Conservation (phyloP, 2,888 invertebrate genomes). For the Alitta virens region DNA sequence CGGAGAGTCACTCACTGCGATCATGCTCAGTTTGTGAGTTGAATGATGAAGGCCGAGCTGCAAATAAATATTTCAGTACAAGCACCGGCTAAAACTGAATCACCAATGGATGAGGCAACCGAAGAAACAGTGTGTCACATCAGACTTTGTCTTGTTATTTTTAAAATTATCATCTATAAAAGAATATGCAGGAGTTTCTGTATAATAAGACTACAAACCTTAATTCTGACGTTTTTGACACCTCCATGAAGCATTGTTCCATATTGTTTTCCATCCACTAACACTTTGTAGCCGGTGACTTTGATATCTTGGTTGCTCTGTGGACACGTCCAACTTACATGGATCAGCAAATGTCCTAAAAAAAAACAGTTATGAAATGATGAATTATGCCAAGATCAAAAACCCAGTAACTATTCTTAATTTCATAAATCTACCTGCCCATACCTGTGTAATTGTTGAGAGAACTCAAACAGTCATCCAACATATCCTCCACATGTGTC, state of each 20-base stretch:
- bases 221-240: conserved; percentile 49
- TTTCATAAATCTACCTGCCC: too few species aligned
- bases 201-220: conserved; percentile 48
- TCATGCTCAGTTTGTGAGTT: conserved; percentile 50
- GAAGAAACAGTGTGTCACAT: too few species aligned
- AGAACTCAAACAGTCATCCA: conserved; percentile 51
- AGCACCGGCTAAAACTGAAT: background rate
- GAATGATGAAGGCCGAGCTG: conserved; percentile 51
- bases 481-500: conserved; percentile 47
- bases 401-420: too few species aligned
- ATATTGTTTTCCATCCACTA: conserved; percentile 57
- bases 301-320: conserved; percentile 50
- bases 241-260: conserved; percentile 51
- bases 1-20: conserved; percentile 49
- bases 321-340: conserved; percentile 53
- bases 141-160: too few species aligned
- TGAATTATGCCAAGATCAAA: too few species aligned
- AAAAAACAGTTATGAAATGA: background rate
- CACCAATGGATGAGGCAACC: background rate
- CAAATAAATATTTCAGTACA: background rate
- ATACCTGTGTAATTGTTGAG: conserved; percentile 51
- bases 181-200: too few species aligned
- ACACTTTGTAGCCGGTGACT: conserved; percentile 51
- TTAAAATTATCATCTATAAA: too few species aligned
- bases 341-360: conserved; percentile 51